Evolutionary conservation across 2,888 invertebrate species (phyloP), one percentile per base, ranked within the genome.

Genomic region (Hemithea aestivaria): DNA sequence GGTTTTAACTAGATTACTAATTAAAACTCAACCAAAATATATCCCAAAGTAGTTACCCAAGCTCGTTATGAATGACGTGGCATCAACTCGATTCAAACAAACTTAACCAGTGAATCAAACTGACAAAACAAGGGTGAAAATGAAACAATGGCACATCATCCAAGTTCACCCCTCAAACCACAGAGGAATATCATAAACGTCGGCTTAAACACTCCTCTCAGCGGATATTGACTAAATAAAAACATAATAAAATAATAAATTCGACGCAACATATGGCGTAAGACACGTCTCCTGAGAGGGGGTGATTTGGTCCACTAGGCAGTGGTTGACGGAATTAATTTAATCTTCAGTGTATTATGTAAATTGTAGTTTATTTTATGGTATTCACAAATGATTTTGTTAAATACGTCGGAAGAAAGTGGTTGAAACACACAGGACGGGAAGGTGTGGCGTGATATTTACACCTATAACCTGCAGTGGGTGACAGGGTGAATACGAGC

Each of bases 221-320:
- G 53, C 62, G 75, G 83, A 82, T 68, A 66, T 66, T 68, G 71
- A 78, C 73, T 84, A 83, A 85, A 85, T 85, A 84, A 84, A 84
- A 84, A 81, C 77, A 74, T 79, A 82, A 85, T 84, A 77, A 82
- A 85, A 85, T 87, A 83, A 87, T 84, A 77, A 73, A 85, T 84
- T 77, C 77, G 51, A 55, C 48, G 75, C 72, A 82, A 81, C 87
- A 87, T 87, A 87, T 85, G 84, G 76, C 66, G 51, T 43, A 58
- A 58, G 62, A 66, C 65, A 37, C 32, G 27, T 52, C 54, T 27
- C n/a, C 22, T n/a, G 27, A 12, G 27, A 25, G 37, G 27, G 30
- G 20, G 31, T 33, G 41, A 29, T 29, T 20, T 22, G 16, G 16
- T 16, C 3, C 16, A 16, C 16, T 16, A 16, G 16, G 3, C 16